These are phyloP conservation scores for Microplitis deprimator DNA, from an alignment of 2,888 invertebrate species.

Conservation along the genomic window DNA sequence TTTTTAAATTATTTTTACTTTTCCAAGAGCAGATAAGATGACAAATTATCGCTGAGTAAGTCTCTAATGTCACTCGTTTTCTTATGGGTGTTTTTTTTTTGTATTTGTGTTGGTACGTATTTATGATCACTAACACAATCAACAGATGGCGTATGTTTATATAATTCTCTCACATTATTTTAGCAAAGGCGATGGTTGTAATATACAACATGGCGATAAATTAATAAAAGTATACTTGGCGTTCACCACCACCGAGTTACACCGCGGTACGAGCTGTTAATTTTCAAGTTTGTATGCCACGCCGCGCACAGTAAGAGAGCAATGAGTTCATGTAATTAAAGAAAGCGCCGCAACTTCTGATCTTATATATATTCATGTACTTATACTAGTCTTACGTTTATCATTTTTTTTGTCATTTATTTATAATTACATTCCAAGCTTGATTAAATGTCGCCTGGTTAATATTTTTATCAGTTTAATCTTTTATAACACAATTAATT, in stretches of 20 bases:
- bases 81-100: no score
- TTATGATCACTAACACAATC: neutral
- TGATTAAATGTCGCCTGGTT: conserved; percentile 22
- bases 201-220: conserved; percentile 65
- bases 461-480: no score
- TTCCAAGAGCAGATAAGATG: neutral
- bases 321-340: conserved; percentile 62
- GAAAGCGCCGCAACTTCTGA: conserved; percentile 50
- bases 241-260: conserved; percentile 55
- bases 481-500: no score
- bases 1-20: neutral
- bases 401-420: conserved; percentile 28
- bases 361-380: conserved; percentile 24
- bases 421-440: conserved; percentile 10
- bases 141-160: neutral
- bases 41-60: neutral
- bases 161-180: conserved; percentile 47
- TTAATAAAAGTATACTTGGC: conserved; percentile 63
- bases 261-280: conserved; percentile 43
- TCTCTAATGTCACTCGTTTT: neutral
- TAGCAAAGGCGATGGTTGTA: conserved; percentile 48
- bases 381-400: conserved; percentile 10
- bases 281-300: conserved; percentile 36
- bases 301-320: conserved; percentile 31
- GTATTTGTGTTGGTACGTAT: no score